Evolutionary conservation across 2,888 invertebrate genomes (phyloP).

Genomic region (Mesodorylaimus sp.): DNA sequence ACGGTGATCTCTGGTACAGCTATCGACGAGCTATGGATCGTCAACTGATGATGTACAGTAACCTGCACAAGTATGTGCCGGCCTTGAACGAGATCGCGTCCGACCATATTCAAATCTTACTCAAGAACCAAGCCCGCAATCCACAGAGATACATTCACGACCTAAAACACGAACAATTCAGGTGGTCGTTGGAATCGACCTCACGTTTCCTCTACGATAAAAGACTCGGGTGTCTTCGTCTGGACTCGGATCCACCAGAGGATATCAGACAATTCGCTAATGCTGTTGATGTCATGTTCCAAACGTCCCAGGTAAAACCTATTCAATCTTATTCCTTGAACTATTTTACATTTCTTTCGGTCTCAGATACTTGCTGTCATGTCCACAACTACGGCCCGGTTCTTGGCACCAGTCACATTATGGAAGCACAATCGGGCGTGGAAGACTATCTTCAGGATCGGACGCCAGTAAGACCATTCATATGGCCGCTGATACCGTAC

Average conservation of each 20-base stretch:
- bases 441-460: not conserved
- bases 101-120: not conserved
- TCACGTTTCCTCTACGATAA: not conserved
- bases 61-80: not conserved
- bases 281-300: not conserved
- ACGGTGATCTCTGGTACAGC: not conserved
- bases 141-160: too few relatives aligned
- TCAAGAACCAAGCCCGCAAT: not conserved
- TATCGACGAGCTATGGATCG: not conserved
- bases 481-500: too few relatives aligned
- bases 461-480: too few relatives aligned
- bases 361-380: too few relatives aligned
- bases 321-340: too few relatives aligned
- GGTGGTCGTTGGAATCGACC: not conserved
- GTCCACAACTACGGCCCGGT: not conserved
- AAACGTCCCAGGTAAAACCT: too few relatives aligned
- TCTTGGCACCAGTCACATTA: not conserved
- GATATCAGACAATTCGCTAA: not conserved
- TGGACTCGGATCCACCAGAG: not conserved
- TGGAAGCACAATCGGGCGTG: not conserved
- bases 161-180: too few relatives aligned
- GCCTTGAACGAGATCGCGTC: not conserved
- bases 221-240: not conserved
- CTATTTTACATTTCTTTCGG: too few relatives aligned
- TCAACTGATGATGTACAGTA: not conserved